Percentiles rank a stretch among this genome's conserved stretches.
Evolutionary conservation across 2,888 invertebrate species (phyloP).

Genomic region (Microctonus aethiopoides): DNA sequence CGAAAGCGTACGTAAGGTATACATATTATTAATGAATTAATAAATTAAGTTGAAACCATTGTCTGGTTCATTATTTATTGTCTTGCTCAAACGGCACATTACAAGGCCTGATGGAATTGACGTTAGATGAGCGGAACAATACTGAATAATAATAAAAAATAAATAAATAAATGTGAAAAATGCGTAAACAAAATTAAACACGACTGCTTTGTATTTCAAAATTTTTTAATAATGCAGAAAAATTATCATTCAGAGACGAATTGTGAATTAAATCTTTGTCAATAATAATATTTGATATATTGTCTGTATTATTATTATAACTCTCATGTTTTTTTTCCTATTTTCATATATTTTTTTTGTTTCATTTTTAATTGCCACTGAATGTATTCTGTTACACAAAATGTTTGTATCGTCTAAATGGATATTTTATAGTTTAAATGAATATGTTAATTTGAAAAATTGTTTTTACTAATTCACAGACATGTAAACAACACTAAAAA

Average conservation of each 20-base stretch:
- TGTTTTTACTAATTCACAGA: too few relatives aligned
- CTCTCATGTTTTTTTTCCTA: too few relatives aligned
- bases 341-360: too few relatives aligned
- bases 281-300: neutral
- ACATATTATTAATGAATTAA: slow-evolving; percentile 30
- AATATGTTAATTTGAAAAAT: too few relatives aligned
- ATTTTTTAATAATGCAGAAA: neutral
- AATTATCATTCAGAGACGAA: neutral
- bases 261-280: neutral
- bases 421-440: too few relatives aligned
- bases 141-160: neutral
- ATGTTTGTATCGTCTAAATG: too few relatives aligned
- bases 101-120: slow-evolving; percentile 45
- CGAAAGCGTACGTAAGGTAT: slow-evolving; percentile 22
- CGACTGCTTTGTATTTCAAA: neutral
- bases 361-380: too few relatives aligned
- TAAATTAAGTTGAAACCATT: slow-evolving; percentile 40
- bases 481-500: too few relatives aligned
- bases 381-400: too few relatives aligned
- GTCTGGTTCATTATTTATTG: slow-evolving; percentile 41
- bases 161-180: neutral
- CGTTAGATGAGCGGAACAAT: neutral
- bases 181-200: neutral
- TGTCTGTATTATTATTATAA: too few relatives aligned
- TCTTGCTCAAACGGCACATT: slow-evolving; percentile 44